Conservation (phyloP, 2,113 vertebrate genomes). For the Oceanites oceanicus region DNA sequence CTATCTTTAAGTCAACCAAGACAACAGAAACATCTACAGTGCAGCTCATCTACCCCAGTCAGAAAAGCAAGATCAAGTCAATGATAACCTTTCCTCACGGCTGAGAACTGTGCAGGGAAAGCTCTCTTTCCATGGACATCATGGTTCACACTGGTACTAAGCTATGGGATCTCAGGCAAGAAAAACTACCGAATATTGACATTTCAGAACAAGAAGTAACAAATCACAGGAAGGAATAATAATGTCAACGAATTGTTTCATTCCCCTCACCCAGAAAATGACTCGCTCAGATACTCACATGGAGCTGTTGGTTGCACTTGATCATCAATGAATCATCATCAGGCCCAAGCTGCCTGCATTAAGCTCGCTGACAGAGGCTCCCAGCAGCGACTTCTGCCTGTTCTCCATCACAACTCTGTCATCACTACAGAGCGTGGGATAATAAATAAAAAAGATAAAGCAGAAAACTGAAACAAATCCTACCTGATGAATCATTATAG, state of each 20-base stretch:
- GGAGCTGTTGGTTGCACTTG: background rate
- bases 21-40: background rate
- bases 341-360: background rate
- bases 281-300: background rate
- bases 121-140: background rate
- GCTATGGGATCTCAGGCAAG: background rate
- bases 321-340: constrained; percentile 1
- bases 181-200: background rate
- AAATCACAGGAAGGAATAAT: background rate
- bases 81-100: background rate
- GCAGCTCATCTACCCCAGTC: background rate
- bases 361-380: background rate
- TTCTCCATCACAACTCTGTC: constrained; percentile 2
- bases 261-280: background rate
- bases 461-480: constrained; percentile 6
- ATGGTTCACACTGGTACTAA: background rate
- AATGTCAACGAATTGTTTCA: background rate
- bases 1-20: background rate
- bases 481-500: constrained; percentile 42
- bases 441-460: background rate
- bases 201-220: background rate
- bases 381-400: background rate
- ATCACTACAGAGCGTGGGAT: constrained; percentile 5
- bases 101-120: background rate
- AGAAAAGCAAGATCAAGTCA: background rate